Evolutionary conservation across 2,113 vertebrate species (phyloP).

Genomic region (Percopsis transmontana): DNA sequence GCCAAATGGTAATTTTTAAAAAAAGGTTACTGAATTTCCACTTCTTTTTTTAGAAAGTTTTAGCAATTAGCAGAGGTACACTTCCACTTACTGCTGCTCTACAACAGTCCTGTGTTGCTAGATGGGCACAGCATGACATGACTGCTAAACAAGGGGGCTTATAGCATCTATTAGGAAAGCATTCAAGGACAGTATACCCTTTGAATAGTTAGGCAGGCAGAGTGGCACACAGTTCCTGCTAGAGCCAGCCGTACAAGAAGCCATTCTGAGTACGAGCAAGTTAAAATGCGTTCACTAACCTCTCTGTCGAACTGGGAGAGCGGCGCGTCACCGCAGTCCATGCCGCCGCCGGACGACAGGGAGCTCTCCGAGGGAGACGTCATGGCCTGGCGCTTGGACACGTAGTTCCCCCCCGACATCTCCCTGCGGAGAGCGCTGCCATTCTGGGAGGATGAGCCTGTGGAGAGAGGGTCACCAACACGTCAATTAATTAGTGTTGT

Average conservation of each 20-base stretch:
- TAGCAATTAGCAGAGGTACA: too few relatives aligned
- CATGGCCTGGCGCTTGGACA: constrained; percentile 88
- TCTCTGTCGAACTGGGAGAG: constrained; percentile 93
- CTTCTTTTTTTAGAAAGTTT: neutral
- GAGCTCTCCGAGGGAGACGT: constrained; percentile 95
- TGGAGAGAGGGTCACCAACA: neutral
- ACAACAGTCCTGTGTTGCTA: too few relatives aligned
- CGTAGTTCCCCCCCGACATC: constrained; percentile 89
- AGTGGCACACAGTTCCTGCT: neutral
- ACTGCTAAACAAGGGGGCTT: neutral
- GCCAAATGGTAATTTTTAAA: neutral
- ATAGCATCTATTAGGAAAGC: neutral
- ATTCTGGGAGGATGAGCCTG: constrained; percentile 92
- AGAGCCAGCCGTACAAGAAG: constrained; percentile 23
- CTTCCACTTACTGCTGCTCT: too few relatives aligned
- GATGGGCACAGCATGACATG: too few relatives aligned
- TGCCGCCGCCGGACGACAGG: constrained; percentile 92
- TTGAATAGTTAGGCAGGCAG: neutral
- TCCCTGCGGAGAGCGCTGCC: constrained; percentile 92
- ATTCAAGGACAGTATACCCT: neutral
- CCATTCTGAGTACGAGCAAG: neutral
- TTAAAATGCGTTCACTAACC: constrained; percentile 72
- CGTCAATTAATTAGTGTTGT: too few relatives aligned
- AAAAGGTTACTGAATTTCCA: neutral
- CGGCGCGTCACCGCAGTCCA: constrained; percentile 89